Evolutionary conservation across 2,888 invertebrate genomes (phyloP).

Genomic region (Temnothorax ravouxi): DNA sequence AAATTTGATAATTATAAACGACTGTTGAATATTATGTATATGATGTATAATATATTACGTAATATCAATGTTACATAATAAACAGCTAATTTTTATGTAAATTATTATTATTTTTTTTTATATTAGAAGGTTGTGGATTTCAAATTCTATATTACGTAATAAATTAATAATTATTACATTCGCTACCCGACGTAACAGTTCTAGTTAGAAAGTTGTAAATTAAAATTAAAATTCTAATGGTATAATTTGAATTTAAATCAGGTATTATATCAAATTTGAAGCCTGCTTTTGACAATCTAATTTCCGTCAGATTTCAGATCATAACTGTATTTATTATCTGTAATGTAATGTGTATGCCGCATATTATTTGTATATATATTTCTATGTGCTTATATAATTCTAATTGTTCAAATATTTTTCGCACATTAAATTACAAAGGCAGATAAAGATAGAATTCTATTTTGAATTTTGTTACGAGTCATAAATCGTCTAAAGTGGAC

Average conservation of each 20-base stretch:
- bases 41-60: not conserved
- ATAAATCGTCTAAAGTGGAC: not conserved
- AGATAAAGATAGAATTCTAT: not conserved
- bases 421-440: not conserved
- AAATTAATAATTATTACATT: conserved; percentile 14
- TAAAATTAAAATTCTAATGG: not conserved
- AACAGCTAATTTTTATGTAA: not conserved
- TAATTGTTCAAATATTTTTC: not conserved
- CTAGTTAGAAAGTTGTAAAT: not conserved
- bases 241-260: not conserved
- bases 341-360: not conserved
- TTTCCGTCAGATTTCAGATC: not conserved
- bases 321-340: not conserved
- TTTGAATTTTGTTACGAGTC: not conserved
- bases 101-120: not conserved
- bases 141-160: not conserved
- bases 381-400: not conserved
- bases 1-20: not conserved
- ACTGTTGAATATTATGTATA: not conserved
- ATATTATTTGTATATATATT: not conserved
- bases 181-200: not conserved
- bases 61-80: not conserved
- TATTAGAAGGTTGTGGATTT: not conserved
- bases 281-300: not conserved
- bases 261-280: not conserved